Conservation (phyloP, 2,113 vertebrate genomes). For the Embiotoca jacksoni region DNA sequence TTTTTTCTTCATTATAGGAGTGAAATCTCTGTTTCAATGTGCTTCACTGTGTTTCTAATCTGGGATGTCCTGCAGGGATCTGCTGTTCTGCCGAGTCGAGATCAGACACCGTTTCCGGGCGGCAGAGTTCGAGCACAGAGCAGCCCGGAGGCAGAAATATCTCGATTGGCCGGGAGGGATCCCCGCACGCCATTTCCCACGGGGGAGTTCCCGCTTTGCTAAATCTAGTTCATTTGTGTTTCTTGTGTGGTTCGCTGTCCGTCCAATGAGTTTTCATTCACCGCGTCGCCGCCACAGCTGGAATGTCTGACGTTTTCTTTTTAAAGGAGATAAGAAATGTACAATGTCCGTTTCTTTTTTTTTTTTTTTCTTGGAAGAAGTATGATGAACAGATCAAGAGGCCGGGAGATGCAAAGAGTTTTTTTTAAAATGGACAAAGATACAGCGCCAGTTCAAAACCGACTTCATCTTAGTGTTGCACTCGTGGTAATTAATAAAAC, state of each 20-base stretch:
- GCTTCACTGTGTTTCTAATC: slow-evolving; percentile 24
- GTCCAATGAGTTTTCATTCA: background rate
- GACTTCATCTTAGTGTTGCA: slow-evolving; percentile 31
- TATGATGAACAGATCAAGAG: slow-evolving; percentile 6
- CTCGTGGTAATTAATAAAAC: slow-evolving; percentile 19
- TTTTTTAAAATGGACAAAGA: background rate
- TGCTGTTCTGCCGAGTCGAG: slow-evolving; percentile 28
- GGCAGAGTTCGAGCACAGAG: background rate
- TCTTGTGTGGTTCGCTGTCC: slow-evolving; percentile 2
- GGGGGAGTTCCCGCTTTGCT: slow-evolving; percentile 17
- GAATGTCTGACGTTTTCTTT: slow-evolving; percentile 40
- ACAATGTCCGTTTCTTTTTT: slow-evolving; percentile 33
- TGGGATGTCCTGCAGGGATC: slow-evolving; percentile 24
- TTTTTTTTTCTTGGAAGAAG: slow-evolving; percentile 23
- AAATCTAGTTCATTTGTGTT: slow-evolving; percentile 5
- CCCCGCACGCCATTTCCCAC: slow-evolving; percentile 1
- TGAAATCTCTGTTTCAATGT: slow-evolving; percentile 2
- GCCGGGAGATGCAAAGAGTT: background rate
- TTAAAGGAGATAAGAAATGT: slow-evolving; percentile 6
- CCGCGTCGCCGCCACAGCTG: slow-evolving; percentile 19
- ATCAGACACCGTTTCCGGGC: slow-evolving; percentile 21
- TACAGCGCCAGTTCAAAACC: too few relatives aligned
- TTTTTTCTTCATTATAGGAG: background rate
- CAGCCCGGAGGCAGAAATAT: slow-evolving; percentile 28
- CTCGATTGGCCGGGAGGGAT: slow-evolving; percentile 10